phyloP scores from a whole-genome alignment of 2,797 vertebrate species.

The Peromyscus nudipes region DNA sequence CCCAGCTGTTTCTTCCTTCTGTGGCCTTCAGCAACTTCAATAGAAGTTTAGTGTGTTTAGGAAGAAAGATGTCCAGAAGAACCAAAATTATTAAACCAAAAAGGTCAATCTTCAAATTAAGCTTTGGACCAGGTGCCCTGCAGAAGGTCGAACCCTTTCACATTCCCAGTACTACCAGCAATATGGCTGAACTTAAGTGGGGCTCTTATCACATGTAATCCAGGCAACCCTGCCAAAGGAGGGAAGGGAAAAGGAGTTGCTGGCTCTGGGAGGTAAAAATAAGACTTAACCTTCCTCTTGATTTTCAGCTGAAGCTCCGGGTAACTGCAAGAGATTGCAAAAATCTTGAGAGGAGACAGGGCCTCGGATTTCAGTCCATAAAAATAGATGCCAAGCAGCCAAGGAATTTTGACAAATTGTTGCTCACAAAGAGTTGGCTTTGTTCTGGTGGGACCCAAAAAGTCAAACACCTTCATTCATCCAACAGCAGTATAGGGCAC shows the following conservation, averaged over 20 bases:
- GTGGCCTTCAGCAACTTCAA: constrained; percentile 75
- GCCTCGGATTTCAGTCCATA: constrained; percentile 63
- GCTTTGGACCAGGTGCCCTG: constrained; percentile 69
- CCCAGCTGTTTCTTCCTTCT: constrained; percentile 78
- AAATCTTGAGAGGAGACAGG: constrained; percentile 72
- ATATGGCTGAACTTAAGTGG: constrained; percentile 76
- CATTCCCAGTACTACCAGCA: constrained; percentile 58
- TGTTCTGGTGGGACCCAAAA: constrained; percentile 68
- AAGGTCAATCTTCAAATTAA: constrained; percentile 85
- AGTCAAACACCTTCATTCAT: constrained; percentile 67
- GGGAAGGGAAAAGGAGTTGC: constrained; percentile 78
- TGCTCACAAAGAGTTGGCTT: constrained; percentile 67
- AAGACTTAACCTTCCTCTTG: constrained; percentile 64
- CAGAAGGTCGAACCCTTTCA: constrained; percentile 76
- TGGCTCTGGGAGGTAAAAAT: constrained; percentile 79
- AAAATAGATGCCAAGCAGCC: constrained; percentile 55
- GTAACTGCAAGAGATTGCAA: constrained; percentile 80
- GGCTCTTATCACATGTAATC: constrained; percentile 75
- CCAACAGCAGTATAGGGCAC: constrained; percentile 15
- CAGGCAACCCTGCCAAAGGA: constrained; percentile 72
- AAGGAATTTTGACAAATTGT: constrained; percentile 72
- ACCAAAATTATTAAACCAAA: constrained; percentile 84
- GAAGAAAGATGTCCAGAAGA: constrained; percentile 79
- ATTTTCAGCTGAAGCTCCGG: constrained; percentile 72
- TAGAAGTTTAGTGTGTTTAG: constrained; percentile 71